These are phyloP conservation scores for Cryptoleucopteryx plumbea DNA, from an alignment of 2,113 vertebrate species.

Conservation along the genomic window DNA sequence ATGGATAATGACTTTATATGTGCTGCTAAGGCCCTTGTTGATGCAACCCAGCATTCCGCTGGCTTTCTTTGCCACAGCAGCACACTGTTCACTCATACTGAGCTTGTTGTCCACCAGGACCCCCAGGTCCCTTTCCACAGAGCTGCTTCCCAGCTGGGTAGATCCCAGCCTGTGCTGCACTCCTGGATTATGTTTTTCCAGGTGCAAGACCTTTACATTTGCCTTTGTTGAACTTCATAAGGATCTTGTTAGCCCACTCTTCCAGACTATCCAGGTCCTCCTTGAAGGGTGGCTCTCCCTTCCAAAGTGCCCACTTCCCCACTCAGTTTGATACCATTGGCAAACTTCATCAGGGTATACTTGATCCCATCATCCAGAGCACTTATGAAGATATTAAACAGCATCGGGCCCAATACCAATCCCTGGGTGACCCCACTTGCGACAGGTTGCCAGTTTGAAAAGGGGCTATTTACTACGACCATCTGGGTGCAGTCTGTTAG, in stretches of 20 bases:
- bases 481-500: not conserved
- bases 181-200: not conserved
- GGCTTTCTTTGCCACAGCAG: not conserved
- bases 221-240: not conserved
- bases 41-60: not conserved
- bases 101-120: not conserved
- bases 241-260: not conserved
- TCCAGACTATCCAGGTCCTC: not conserved
- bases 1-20: not conserved
- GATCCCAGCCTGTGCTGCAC: not conserved
- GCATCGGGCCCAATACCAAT: not conserved
- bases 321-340: not conserved
- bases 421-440: not conserved
- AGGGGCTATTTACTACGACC: not conserved
- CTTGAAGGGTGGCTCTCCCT: not conserved
- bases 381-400: accelerated
- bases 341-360: not conserved
- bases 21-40: too few species aligned
- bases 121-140: not conserved
- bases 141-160: not conserved
- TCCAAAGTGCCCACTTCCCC: accelerated
- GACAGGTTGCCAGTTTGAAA: not conserved
- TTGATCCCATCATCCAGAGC: not conserved
- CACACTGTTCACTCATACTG: not conserved
- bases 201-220: not conserved